A percentile compares a stretch with the other conserved stretches of the same genome.
Conservation (phyloP, 2,113 vertebrate genomes). For the Malurus cyaneus region DNA sequence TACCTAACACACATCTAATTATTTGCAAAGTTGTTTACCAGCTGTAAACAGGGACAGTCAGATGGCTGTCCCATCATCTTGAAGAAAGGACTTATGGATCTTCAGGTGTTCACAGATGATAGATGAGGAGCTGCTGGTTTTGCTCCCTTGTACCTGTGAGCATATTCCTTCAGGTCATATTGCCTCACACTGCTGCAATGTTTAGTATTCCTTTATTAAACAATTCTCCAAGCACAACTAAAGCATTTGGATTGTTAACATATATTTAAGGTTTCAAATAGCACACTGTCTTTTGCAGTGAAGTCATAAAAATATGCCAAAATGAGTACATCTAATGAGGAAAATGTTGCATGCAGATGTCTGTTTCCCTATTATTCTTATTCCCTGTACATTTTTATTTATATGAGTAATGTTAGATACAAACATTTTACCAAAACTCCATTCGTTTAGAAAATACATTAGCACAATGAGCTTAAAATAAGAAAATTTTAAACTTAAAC, state of each 20-base stretch:
- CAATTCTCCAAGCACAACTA: constrained; percentile 23
- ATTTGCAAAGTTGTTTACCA: not conserved
- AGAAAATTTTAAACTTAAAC: not conserved
- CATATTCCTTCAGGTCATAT: not conserved
- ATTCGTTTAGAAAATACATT: constrained; percentile 55
- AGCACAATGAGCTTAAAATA: constrained; percentile 50
- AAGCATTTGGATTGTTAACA: constrained; percentile 48
- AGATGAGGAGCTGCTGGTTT: not conserved
- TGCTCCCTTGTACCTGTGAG: not conserved
- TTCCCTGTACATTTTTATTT: constrained; percentile 62
- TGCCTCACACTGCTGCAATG: rapidly evolving
- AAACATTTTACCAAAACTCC: constrained; percentile 45
- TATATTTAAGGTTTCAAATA: constrained; percentile 62
- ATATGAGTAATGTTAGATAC: constrained; percentile 41
- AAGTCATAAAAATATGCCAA: constrained; percentile 68
- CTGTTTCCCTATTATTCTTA: constrained; percentile 51
- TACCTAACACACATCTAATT: not conserved
- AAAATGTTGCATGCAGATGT: constrained; percentile 67
- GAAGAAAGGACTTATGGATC: not conserved
- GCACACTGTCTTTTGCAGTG: constrained; percentile 58
- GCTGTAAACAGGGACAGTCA: not conserved
- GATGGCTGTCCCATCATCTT: rapidly evolving
- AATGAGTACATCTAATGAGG: constrained; percentile 62
- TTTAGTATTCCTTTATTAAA: not conserved
- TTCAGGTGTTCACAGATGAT: not conserved